Conservation (phyloP, 1,140 invertebrate species). For the Drosophila malerkotliana region DNA sequence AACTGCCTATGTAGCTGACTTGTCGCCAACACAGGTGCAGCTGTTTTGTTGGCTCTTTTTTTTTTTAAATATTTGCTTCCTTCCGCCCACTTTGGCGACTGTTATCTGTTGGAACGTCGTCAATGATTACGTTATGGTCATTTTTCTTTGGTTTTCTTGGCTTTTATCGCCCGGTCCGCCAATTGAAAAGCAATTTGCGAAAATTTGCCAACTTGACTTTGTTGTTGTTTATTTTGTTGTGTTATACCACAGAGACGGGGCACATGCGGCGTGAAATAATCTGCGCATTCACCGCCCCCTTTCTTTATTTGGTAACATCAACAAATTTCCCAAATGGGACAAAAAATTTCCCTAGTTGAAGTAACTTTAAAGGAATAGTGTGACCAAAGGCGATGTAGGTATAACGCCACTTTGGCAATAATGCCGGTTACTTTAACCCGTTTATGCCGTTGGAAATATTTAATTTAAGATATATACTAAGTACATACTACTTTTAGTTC, state of each 20-base stretch:
- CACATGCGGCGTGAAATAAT: neutral
- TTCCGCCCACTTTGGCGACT: constrained; percentile 19
- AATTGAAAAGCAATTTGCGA: neutral
- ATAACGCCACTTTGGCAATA: too few species aligned
- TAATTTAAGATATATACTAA: neutral
- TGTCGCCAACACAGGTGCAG: constrained; percentile 12
- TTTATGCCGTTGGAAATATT: neutral
- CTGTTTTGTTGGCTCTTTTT: constrained; percentile 17
- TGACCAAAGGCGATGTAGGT: neutral
- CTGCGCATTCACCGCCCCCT: neutral
- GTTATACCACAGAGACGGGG: neutral
- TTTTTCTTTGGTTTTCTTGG: constrained; percentile 11
- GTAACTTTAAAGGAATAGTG: neutral
- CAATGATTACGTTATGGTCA: constrained; percentile 29
- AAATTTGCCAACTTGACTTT: neutral
- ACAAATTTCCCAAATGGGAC: too few species aligned
- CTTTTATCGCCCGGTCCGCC: constrained; percentile 17
- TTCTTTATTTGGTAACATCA: neutral
- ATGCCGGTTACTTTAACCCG: neutral
- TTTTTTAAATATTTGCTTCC: constrained; percentile 25
- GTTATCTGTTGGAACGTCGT: constrained; percentile 34
- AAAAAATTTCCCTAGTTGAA: too few species aligned
- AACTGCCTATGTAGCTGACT: constrained; percentile 2
- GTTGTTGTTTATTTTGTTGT: constrained; percentile 1
- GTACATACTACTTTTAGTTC: neutral